phyloP scores from a whole-genome alignment of 2,113 vertebrate species.

The Rhegmatorhina hoffmannsi region DNA sequence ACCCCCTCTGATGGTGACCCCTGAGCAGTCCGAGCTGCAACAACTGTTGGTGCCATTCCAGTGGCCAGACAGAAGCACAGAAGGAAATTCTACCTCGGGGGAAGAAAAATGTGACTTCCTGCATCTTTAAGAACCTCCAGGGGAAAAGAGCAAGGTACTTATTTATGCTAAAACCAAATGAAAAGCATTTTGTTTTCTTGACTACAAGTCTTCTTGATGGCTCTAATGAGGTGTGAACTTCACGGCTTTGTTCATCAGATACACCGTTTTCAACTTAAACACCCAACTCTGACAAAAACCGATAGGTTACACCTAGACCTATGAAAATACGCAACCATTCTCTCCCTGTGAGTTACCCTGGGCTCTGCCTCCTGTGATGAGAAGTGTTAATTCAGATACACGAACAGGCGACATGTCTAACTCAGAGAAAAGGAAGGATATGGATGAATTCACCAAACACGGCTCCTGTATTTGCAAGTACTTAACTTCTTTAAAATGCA shows the following conservation, averaged over 20 bases:
- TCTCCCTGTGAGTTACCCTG: not conserved
- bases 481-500: not conserved
- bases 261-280: not conserved
- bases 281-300: not conserved
- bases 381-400: not conserved
- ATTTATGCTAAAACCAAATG: not conserved
- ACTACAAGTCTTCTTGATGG: not conserved
- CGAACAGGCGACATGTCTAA: not conserved
- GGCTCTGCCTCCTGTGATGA: not conserved
- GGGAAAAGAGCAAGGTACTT: not conserved
- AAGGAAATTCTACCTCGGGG: not conserved
- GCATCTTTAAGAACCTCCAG: not conserved
- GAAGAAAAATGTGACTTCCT: not conserved
- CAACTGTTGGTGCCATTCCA: not conserved
- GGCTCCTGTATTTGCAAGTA: not conserved
- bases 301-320: not conserved
- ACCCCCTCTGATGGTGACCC: not conserved
- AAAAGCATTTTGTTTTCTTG: not conserved
- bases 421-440: not conserved
- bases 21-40: not conserved
- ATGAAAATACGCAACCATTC: not conserved
- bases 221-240: not conserved
- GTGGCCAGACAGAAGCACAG: not conserved
- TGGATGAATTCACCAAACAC: fast-evolving
- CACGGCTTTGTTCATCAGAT: not conserved